Conservation (phyloP, 2,888 invertebrate species). For the Alloplasta piceator region DNA sequence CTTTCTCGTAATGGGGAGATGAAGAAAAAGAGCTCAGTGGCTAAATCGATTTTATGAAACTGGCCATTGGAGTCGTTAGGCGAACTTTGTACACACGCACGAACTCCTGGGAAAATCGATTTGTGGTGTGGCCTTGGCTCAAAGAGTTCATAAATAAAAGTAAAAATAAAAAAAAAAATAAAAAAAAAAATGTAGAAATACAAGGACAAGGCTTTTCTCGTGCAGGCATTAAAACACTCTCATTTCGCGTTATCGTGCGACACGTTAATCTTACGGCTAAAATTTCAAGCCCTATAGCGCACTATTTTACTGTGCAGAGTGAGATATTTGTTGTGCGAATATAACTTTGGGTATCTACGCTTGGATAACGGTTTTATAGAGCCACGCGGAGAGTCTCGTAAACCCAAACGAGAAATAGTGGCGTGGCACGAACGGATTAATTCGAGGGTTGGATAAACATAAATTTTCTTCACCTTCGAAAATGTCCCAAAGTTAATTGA, state of each 20-base stretch:
- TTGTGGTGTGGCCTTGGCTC: conserved; percentile 37
- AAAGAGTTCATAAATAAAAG: background rate
- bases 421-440: background rate
- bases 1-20: background rate
- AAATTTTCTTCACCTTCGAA: conserved; percentile 7
- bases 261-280: conserved; percentile 27
- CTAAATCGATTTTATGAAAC: conserved; percentile 20
- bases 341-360: conserved; percentile 17
- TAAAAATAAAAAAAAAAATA: background rate
- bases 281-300: conserved; percentile 17
- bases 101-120: conserved; percentile 34
- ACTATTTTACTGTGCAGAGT: background rate
- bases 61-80: background rate
- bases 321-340: conserved; percentile 10
- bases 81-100: background rate
- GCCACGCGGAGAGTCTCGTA: conserved; percentile 3
- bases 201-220: conserved; percentile 33
- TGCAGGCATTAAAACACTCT: conserved; percentile 27
- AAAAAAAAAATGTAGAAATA: conserved; percentile 18
- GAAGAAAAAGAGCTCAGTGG: background rate
- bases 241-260: conserved; percentile 25
- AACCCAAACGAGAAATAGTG: background rate
- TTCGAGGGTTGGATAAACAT: background rate
- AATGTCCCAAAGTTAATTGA: conserved; percentile 15
- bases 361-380: conserved; percentile 15